phyloP scores from a whole-genome alignment of 2,888 invertebrate genomes.

The Prosapia bicincta region DNA sequence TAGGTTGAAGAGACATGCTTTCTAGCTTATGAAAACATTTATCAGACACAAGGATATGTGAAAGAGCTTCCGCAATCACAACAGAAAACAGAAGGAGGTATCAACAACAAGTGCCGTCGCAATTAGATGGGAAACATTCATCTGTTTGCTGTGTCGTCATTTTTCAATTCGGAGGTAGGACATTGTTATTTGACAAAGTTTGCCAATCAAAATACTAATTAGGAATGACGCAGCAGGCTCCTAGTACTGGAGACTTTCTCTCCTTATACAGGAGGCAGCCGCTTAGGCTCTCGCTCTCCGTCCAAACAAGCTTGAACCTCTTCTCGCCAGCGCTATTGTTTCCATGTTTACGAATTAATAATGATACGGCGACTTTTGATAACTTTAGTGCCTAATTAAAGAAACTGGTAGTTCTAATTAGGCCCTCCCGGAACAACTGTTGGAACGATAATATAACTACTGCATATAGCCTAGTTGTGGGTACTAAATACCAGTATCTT shows the following conservation, averaged over 20 bases:
- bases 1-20: too few species aligned
- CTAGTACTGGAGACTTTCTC: not conserved
- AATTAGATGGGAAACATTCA: not conserved
- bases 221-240: conserved; percentile 17
- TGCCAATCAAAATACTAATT: conserved; percentile 25
- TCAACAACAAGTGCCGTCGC: not conserved
- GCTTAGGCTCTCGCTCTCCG: not conserved
- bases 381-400: too few species aligned
- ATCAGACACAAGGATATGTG: too few species aligned
- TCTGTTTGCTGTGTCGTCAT: not conserved
- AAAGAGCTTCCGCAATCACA: too few species aligned
- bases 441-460: too few species aligned
- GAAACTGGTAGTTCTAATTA: too few species aligned
- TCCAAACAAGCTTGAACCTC: not conserved
- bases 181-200: conserved; percentile 4
- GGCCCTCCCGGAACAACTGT: too few species aligned
- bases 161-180: not conserved
- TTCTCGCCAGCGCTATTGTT: not conserved
- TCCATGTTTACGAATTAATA: not conserved
- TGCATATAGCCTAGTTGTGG: too few species aligned
- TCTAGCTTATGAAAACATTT: too few species aligned
- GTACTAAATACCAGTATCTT: too few species aligned
- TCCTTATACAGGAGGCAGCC: not conserved
- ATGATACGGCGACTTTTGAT: not conserved
- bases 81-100: too few species aligned